Base-by-base conservation (phyloP, 2,888 invertebrate genomes). In the Ctena decussata region DNA sequence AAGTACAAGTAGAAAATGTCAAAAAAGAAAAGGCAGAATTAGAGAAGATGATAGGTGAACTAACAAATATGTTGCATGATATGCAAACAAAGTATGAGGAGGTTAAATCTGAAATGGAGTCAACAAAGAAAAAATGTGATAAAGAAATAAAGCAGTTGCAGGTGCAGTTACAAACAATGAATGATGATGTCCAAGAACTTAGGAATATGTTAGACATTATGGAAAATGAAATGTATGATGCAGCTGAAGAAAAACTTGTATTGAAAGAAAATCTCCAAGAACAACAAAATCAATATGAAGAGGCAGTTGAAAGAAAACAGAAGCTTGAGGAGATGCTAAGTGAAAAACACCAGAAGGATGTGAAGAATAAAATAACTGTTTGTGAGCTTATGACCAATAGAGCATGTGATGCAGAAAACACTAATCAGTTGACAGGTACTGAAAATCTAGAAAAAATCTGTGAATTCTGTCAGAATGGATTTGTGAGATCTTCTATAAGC, bases 31-130 rank as follows among this genome's bases (percentile, higher is more conserved):
- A 86, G 69, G 57, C 79, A 35, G 60, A 70, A 37, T 65, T 86
- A 15, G 85, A 87, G 71, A 60, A 44, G 41, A 27, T 90, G 41
- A 79, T 80, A 24, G 79, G 80, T 73, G 86, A 85, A 15, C 57
- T 90, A 15, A 85, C 84, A 39, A 84, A 69, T 37, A 84, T 85
- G 81, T 69, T 85, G 32, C 83, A 83, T 75, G 87, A 90, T 27
- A 89, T 91, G 89, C 86, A 90, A 79, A 77, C 84, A 57, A 89
- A 89, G 71, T 91, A 91, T 84, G 91, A 91, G 76, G 83, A 87
- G 78, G 87, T 91, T 0, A 86, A 85, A 60, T 88, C 87, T 57
- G 83, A 90, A 77, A 88, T 91, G 87, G 90, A 91, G 69, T 72
- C 80, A 3, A 90, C 89, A 6, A 90, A 89, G 80, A 89, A 89